A percentile compares a stretch with the other conserved stretches of the same genome.
Conservation (phyloP, 2,888 invertebrate genomes). For the Ectemnius continuus region DNA sequence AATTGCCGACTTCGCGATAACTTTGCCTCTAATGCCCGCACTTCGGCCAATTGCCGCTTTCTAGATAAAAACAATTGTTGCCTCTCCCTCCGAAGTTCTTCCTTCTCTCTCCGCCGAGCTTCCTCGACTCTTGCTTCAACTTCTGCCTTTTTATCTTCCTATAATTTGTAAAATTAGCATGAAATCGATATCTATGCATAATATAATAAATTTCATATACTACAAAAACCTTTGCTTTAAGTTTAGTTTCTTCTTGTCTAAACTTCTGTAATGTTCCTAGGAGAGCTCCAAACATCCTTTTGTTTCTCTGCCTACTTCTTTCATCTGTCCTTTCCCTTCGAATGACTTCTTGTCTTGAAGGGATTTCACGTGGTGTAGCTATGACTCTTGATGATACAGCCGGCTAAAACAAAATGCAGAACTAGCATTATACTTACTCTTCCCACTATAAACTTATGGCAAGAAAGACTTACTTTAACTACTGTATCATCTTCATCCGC, state of each 20-base stretch:
- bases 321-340: conserved; percentile 91
- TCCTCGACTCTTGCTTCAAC: conserved; percentile 97
- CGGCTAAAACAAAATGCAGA: conserved; percentile 75
- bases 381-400: conserved; percentile 90
- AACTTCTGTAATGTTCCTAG: conserved; percentile 97
- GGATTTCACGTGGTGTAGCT: conserved; percentile 86
- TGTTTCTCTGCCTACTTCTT: conserved; percentile 89
- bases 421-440: not conserved
- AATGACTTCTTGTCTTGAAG: conserved; percentile 90
- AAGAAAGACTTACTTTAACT: conserved; percentile 60
- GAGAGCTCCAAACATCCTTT: conserved; percentile 97
- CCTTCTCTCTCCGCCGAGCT: conserved; percentile 91
- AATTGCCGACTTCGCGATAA: conserved; percentile 93
- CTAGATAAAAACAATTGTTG: conserved; percentile 91
- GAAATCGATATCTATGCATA: not conserved
- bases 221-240: conserved; percentile 86
- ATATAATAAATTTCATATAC: not conserved
- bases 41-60: conserved; percentile 92
- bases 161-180: conserved; percentile 33
- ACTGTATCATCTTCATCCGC: conserved; percentile 74
- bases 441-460: not conserved
- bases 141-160: conserved; percentile 91
- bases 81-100: conserved; percentile 89
- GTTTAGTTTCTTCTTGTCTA: conserved; percentile 93
- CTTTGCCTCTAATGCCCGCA: conserved; percentile 93